phyloP scores from a whole-genome alignment of 1,140 invertebrate genomes.

The Chironomus striatipennis region DNA sequence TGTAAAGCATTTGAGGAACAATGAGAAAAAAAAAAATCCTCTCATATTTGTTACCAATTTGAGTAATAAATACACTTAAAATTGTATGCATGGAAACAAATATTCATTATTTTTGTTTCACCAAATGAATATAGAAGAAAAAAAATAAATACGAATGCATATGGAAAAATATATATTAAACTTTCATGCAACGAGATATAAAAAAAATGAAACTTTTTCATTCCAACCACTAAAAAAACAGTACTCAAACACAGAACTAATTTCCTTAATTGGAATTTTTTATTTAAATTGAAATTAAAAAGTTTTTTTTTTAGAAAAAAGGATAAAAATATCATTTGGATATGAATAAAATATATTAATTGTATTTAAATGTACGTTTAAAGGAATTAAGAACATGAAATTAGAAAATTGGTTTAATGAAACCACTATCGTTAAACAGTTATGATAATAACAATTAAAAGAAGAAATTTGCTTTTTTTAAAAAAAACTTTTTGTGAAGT shows the following conservation, averaged over 20 bases:
- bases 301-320: no score
- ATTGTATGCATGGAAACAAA: background rate
- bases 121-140: background rate
- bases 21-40: no score
- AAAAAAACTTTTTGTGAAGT: no score
- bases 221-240: background rate
- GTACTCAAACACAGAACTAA: background rate
- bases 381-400: no score
- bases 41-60: background rate
- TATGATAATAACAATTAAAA: no score
- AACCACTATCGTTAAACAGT: no score
- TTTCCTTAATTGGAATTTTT: background rate
- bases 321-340: no score
- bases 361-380: no score
- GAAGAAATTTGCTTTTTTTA: no score
- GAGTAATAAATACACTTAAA: background rate
- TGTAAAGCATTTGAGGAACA: background rate
- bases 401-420: no score
- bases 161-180: background rate
- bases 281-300: background rate
- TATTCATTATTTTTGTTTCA: background rate
- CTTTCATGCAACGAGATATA: background rate
- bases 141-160: background rate
- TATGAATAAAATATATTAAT: no score
- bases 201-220: background rate